phyloP scores from a whole-genome alignment of 2,797 vertebrate species.

The Girardinus metallicus region DNA sequence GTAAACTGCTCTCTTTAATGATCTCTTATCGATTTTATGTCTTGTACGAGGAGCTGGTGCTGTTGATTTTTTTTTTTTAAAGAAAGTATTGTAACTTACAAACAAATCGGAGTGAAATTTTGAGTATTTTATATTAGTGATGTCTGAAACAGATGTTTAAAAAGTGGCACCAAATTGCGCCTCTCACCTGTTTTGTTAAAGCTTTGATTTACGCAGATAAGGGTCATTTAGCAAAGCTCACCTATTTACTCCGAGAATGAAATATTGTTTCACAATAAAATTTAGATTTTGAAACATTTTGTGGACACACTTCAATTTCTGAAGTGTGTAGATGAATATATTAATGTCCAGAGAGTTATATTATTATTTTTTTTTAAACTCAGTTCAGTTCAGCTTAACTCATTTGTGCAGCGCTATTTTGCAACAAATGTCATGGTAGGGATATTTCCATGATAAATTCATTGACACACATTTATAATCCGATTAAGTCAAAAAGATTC shows the following conservation, averaged over 20 bases:
- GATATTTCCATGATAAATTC: not conserved
- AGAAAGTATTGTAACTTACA: not conserved
- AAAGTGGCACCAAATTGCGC: constrained; percentile 14
- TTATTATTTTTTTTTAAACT: not conserved
- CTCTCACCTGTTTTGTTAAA: constrained; percentile 52
- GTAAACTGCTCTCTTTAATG: constrained; percentile 79
- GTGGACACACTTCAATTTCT: not conserved
- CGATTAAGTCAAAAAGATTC: not conserved
- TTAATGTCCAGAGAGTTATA: not conserved
- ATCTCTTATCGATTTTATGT: constrained; percentile 31
- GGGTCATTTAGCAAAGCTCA: not conserved
- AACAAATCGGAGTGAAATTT: not conserved
- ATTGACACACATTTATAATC: not conserved
- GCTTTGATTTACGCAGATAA: constrained; percentile 5
- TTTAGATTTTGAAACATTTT: not conserved
- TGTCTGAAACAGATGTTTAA: not conserved
- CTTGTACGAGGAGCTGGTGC: not conserved
- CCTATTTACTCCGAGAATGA: not conserved
- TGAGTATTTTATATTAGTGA: not conserved
- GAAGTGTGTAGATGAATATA: not conserved
- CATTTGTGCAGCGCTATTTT: not conserved
- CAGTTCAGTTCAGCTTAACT: not conserved
- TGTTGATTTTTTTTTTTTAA: not conserved
- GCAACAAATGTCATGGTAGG: not conserved
- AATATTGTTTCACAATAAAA: not conserved